Conservation (phyloP, 2,888 invertebrate genomes). For the Leptarthrus brevirostris region DNA sequence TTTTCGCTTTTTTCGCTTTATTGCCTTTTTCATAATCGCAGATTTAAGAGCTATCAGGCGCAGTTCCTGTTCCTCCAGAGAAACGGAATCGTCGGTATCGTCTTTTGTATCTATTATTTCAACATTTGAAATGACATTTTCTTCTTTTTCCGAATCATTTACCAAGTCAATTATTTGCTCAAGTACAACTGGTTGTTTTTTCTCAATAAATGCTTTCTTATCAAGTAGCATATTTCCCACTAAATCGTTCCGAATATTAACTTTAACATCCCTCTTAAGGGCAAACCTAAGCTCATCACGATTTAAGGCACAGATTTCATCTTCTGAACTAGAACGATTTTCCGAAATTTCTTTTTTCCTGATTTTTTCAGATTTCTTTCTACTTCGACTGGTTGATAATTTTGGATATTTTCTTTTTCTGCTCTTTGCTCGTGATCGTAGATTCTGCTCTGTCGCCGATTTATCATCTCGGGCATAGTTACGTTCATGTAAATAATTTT, state of each 20-base stretch:
- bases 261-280: constrained; percentile 52
- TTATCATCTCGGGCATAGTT: neutral
- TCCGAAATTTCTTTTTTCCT: constrained; percentile 13
- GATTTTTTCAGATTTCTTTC: constrained; percentile 3
- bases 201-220: neutral
- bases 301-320: constrained; percentile 57
- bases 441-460: neutral
- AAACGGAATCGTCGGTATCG: constrained; percentile 52
- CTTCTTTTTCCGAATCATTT: constrained; percentile 20
- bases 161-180: neutral
- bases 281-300: constrained; percentile 61
- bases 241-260: neutral
- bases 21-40: constrained; percentile 64
- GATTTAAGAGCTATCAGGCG: constrained; percentile 66
- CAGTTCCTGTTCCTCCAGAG: constrained; percentile 61
- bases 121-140: neutral
- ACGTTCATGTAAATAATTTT: neutral
- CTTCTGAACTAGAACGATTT: constrained; percentile 36
- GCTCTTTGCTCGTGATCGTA: neutral
- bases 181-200: neutral
- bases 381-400: constrained; percentile 4
- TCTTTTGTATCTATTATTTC: constrained; percentile 16
- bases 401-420: constrained; percentile 48
- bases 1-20: constrained; percentile 62
- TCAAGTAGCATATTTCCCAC: neutral